Evolutionary conservation across 2,113 vertebrate species (phyloP).

Genomic region (Melierax canorus): DNA sequence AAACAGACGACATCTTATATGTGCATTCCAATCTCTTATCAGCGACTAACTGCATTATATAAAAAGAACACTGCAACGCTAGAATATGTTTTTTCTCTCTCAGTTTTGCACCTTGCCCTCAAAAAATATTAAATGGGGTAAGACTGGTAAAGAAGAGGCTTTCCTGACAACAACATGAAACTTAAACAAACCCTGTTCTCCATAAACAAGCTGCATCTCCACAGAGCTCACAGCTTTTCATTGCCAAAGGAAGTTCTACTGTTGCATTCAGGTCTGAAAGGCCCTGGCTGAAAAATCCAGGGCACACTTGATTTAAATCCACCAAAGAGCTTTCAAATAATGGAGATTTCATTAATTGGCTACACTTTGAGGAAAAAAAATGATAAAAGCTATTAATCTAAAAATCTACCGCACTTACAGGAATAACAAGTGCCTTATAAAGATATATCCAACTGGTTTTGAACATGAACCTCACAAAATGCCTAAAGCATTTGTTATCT

Average conservation of each 20-base stretch:
- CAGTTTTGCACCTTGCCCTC: slow-evolving; percentile 20
- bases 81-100: slow-evolving; percentile 8
- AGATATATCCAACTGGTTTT: not conserved
- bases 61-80: slow-evolving; percentile 25
- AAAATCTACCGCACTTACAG: not conserved
- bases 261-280: not conserved
- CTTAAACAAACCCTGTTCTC: slow-evolving; percentile 17
- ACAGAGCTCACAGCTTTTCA: not conserved
- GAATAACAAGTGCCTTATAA: not conserved
- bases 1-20: slow-evolving; percentile 1
- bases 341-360: not conserved
- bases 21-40: slow-evolving; percentile 35
- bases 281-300: not conserved
- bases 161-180: slow-evolving; percentile 22
- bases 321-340: not conserved
- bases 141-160: slow-evolving; percentile 6
- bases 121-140: slow-evolving; percentile 46
- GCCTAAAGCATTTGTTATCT: not conserved
- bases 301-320: not conserved
- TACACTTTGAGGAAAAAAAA: not conserved
- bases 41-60: slow-evolving; percentile 36
- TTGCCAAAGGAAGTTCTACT: not conserved
- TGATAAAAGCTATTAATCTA: not conserved
- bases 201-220: not conserved
- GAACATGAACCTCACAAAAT: not conserved